Evolutionary conservation across 2,113 vertebrate species (phyloP), one percentile per base, ranked within the genome.

Genomic region (Polypterus senegalus): DNA sequence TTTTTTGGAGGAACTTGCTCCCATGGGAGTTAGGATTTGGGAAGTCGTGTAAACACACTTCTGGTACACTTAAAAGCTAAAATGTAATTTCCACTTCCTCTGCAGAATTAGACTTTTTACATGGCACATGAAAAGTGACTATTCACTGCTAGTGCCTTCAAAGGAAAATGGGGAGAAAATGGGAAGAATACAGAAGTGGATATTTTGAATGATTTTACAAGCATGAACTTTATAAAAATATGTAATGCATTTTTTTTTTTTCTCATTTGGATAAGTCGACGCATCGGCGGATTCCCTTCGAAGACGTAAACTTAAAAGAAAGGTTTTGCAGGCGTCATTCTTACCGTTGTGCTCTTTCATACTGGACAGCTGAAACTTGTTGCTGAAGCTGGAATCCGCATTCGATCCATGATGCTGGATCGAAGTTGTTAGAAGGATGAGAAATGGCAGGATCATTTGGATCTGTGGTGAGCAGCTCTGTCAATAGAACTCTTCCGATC

Each of bases 361-460:
- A 79, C 76, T 82, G 77, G 88, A 76, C 67, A 88, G 79, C 61
- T 87, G 86, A 79, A 91, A 85, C 74, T 97, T 97, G 81, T 80
- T 86, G 79, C 86, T 84, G 68, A 88, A 85, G 81, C 82, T 90
- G 73, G 90, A 89, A 80, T 97, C 91, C 65, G 91, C 91, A 74
- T 71, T 85, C 73, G 86, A 79, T 67, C 88, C 88, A 79, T 77
- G 81, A 66, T 83, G 85, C 77, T 81, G 91, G 83, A 88, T 89
- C 85, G 89, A 88, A 79, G 84, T 86, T 85, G 86, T 87, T 80
- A 98, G 87, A 76, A 91, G 89, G 79, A 97, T 73, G 71, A 90
- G 65, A 71, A 89, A 89, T 86, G 89, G 75, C 80, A 90, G 91
- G 91, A 89, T 92, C 95, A 97, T 97, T 93, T 91, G 94, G 92